These are phyloP conservation scores for Sinelater perroti DNA, from an alignment of 2,888 invertebrate genomes.

Conservation along the genomic window DNA sequence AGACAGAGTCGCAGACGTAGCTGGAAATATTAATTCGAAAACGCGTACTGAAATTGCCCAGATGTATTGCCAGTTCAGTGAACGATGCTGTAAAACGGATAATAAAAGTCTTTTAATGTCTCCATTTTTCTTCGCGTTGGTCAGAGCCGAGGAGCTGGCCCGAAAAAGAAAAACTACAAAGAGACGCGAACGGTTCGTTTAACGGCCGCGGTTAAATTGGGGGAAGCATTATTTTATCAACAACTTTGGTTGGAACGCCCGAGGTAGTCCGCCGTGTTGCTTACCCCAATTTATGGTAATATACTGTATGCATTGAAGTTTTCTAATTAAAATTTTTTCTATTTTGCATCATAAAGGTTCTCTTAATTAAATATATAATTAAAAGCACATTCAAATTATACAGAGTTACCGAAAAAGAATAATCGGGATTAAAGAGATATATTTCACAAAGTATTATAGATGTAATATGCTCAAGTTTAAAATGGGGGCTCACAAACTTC, in stretches of 20 bases:
- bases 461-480: no score
- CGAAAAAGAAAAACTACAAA: slow-evolving; percentile 5
- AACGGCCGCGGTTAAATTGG: slow-evolving; percentile 13
- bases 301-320: no score
- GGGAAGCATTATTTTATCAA: slow-evolving; percentile 16
- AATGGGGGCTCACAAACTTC: no score
- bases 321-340: slow-evolving; percentile 13
- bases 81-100: slow-evolving; percentile 31
- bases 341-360: no score
- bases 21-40: slow-evolving; percentile 22
- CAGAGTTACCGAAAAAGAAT: no score
- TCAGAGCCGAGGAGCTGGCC: slow-evolving; percentile 12
- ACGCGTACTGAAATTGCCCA: slow-evolving; percentile 21
- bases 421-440: no score
- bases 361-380: no score
- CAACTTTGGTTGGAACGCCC: slow-evolving; percentile 9
- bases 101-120: slow-evolving; percentile 32
- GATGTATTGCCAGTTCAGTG: slow-evolving; percentile 29
- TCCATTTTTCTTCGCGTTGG: slow-evolving; percentile 25
- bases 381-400: no score
- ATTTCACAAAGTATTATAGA: no score
- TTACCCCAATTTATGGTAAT: no score
- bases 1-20: slow-evolving; percentile 16
- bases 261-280: slow-evolving; percentile 7
- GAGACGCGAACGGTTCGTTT: slow-evolving; percentile 10